Percentiles rank a stretch among this genome's conserved stretches.
phyloP scores from a whole-genome alignment of 2,113 vertebrate species.

The Eptesicus fuscus region DNA sequence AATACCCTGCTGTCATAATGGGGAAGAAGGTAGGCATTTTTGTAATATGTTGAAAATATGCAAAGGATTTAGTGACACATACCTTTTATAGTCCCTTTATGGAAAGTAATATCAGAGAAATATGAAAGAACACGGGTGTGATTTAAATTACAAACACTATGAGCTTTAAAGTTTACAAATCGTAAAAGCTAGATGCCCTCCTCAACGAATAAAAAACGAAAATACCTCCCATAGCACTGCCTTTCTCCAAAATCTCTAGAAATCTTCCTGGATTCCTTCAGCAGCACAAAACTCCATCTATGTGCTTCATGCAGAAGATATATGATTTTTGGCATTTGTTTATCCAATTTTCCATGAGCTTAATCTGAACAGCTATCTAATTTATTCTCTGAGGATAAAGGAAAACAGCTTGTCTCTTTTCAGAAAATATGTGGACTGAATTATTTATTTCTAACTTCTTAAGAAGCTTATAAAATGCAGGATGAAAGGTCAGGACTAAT shows the following conservation, averaged over 20 bases:
- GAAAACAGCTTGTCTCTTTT: slow-evolving; percentile 76
- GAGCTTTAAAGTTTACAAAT: background rate
- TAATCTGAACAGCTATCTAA: slow-evolving; percentile 71
- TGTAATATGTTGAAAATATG: background rate
- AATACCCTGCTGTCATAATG: background rate
- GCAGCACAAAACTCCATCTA: background rate
- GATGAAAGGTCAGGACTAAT: slow-evolving; percentile 81
- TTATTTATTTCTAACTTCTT: slow-evolving; percentile 80
- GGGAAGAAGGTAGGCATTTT: background rate
- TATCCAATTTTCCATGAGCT: slow-evolving; percentile 70
- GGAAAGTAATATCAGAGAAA: background rate
- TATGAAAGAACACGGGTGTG: background rate
- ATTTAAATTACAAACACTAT: slow-evolving; percentile 43
- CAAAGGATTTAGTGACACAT: background rate
- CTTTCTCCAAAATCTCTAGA: background rate
- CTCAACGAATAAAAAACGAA: background rate
- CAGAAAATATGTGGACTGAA: slow-evolving; percentile 74
- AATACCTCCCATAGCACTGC: background rate
- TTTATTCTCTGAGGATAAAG: slow-evolving; percentile 78
- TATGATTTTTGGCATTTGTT: slow-evolving; percentile 42
- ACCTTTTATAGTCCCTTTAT: background rate
- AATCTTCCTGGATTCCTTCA: background rate
- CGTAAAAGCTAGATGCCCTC: background rate
- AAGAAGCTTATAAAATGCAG: slow-evolving; percentile 77
- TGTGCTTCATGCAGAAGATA: background rate